phyloP scores from a whole-genome alignment of 2,113 vertebrate species.

The Siniperca knerii region DNA sequence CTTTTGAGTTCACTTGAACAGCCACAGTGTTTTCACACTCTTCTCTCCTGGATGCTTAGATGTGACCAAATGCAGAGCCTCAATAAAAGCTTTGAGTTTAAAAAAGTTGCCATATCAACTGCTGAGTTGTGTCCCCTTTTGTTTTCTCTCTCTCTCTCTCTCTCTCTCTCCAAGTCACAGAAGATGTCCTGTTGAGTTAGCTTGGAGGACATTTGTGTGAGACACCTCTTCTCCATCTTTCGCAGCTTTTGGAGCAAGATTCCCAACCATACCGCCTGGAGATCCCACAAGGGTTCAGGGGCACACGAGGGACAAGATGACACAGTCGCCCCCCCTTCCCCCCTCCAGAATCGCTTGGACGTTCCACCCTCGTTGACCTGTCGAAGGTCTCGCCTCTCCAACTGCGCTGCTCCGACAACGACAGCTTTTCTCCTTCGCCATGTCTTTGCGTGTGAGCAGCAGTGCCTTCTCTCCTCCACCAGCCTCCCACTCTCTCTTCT shows the following conservation, averaged over 20 bases:
- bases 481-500: slow-evolving; percentile 76
- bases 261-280: slow-evolving; percentile 79
- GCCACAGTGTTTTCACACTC: slow-evolving; percentile 35
- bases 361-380: slow-evolving; percentile 60
- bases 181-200: slow-evolving; percentile 65
- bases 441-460: slow-evolving; percentile 66
- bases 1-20: slow-evolving; percentile 51
- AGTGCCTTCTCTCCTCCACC: slow-evolving; percentile 83
- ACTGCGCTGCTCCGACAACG: slow-evolving; percentile 68
- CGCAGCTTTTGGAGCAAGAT: slow-evolving; percentile 85
- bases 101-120: slow-evolving; percentile 85
- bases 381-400: slow-evolving; percentile 73
- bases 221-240: slow-evolving; percentile 85
- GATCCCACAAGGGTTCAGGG: slow-evolving; percentile 72
- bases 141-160: slow-evolving; percentile 17
- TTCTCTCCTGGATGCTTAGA: slow-evolving; percentile 54
- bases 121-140: slow-evolving; percentile 76
- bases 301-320: slow-evolving; percentile 62
- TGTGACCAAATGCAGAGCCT: slow-evolving; percentile 70
- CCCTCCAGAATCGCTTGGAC: slow-evolving; percentile 60
- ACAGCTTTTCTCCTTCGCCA: slow-evolving; percentile 77
- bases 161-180: slow-evolving; percentile 77
- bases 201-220: slow-evolving; percentile 80
- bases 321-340: slow-evolving; percentile 35
- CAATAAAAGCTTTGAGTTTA: slow-evolving; percentile 91